Percentiles rank a stretch among this genome's conserved stretches.
These are phyloP conservation scores for Ophion slaviceki DNA, from an alignment of 2,888 invertebrate species.

Conservation along the genomic window DNA sequence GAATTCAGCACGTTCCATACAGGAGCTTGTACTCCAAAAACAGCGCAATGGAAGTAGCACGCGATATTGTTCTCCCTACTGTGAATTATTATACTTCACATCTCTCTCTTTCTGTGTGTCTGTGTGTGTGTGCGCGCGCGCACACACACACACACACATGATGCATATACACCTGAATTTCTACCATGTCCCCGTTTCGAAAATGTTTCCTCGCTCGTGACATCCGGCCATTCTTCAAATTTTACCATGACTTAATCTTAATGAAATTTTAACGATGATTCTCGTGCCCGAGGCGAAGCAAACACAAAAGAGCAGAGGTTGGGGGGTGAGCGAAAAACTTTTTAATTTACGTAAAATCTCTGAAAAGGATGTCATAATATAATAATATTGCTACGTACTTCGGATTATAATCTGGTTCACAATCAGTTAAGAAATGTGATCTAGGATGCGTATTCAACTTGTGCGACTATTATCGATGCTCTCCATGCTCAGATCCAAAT, in stretches of 20 bases:
- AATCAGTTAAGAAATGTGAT: neutral
- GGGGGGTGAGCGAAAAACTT: neutral
- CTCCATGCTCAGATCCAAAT: neutral
- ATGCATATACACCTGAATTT: neutral
- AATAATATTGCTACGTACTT: neutral
- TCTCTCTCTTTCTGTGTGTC: neutral
- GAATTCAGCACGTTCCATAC: slow-evolving; percentile 15
- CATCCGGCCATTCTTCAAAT: slow-evolving; percentile 3
- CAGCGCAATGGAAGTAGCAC: slow-evolving; percentile 7
- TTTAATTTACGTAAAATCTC: slow-evolving; percentile 8
- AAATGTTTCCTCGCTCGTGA: slow-evolving; percentile 29
- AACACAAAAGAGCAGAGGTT: neutral
- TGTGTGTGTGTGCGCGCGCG: too few relatives aligned
- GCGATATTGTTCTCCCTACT: slow-evolving; percentile 25
- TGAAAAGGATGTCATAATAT: neutral
- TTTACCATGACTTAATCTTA: slow-evolving; percentile 11
- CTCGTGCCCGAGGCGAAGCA: neutral
- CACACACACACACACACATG: neutral
- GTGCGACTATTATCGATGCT: neutral
- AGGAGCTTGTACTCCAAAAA: slow-evolving; percentile 27
- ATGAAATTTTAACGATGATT: slow-evolving; percentile 33
- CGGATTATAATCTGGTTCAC: neutral
- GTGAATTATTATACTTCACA: slow-evolving; percentile 3
- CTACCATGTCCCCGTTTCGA: slow-evolving; percentile 11
- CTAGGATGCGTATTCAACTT: neutral